Percentiles rank a stretch among this genome's conserved stretches.
Evolutionary conservation across 2,888 invertebrate genomes (phyloP).

Genomic region (Stenodema calcarata): DNA sequence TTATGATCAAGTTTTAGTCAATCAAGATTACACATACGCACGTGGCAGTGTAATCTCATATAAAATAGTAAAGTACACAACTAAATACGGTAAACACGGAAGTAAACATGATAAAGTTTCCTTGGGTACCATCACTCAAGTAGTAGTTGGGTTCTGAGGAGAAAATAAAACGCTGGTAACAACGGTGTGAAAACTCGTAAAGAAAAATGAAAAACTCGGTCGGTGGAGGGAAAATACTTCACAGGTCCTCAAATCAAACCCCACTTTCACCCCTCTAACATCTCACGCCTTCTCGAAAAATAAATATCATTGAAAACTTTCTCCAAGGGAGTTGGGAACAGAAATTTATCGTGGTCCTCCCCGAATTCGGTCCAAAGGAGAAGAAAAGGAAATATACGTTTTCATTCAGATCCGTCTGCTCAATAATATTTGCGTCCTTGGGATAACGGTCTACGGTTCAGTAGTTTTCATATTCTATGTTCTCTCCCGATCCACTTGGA

Average conservation of each 20-base stretch:
- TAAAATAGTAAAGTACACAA: no score
- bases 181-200: neutral
- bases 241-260: constrained; percentile 23
- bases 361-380: neutral
- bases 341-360: neutral
- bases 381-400: neutral
- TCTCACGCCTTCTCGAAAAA: neutral
- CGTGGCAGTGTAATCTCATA: no score
- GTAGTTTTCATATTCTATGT: neutral
- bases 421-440: neutral
- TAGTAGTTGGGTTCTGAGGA: neutral
- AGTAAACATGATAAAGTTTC: no score
- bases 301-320: constrained; percentile 33
- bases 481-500: no score
- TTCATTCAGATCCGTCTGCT: neutral
- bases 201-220: neutral
- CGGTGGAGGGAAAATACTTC: neutral
- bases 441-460: neutral
- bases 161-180: neutral
- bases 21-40: no score
- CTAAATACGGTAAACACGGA: no score
- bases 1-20: no score
- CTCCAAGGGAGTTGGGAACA: neutral
- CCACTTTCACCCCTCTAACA: neutral
- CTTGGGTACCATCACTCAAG: no score